A percentile compares a stretch with the other conserved stretches of the same genome.
These are phyloP conservation scores for Gastrophysa polygoni DNA, from an alignment of 2,888 invertebrate genomes.

Conservation along the genomic window DNA sequence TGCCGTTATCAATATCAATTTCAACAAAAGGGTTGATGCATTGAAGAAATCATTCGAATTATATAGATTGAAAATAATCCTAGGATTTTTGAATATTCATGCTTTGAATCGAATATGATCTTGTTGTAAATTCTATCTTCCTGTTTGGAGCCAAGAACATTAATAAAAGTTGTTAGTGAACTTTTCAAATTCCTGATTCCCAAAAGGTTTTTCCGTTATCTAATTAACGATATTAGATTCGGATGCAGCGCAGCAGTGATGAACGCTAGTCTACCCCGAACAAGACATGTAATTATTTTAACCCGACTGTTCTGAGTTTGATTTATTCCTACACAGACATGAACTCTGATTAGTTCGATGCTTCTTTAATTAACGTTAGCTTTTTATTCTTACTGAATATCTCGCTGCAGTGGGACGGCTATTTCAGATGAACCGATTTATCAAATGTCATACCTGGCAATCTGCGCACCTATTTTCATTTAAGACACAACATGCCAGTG, in stretches of 20 bases:
- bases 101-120: background rate
- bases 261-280: conserved; percentile 58
- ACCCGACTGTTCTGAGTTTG: conserved; percentile 58
- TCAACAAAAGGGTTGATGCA: too few species aligned
- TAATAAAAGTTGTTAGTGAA: conserved; percentile 44
- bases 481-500: conserved; percentile 27
- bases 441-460: conserved; percentile 50
- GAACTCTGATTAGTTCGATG: conserved; percentile 61
- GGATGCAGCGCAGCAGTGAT: conserved; percentile 58
- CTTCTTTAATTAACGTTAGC: conserved; percentile 60
- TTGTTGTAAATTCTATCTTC: background rate
- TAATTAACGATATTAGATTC: conserved; percentile 60
- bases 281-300: conserved; percentile 61
- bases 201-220: conserved; percentile 55
- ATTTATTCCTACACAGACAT: conserved; percentile 59
- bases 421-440: conserved; percentile 52
- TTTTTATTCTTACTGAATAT: conserved; percentile 54
- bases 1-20: too few species aligned
- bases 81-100: too few species aligned
- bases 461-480: conserved; percentile 42
- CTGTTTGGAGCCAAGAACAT: background rate
- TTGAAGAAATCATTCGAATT: too few species aligned
- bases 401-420: conserved; percentile 47
- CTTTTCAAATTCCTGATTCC: conserved; percentile 51
- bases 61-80: too few species aligned